These are phyloP conservation scores for Anneissia japonica DNA, from an alignment of 35 echinoderm and acorn worm species.

Conservation along the genomic window DNA sequence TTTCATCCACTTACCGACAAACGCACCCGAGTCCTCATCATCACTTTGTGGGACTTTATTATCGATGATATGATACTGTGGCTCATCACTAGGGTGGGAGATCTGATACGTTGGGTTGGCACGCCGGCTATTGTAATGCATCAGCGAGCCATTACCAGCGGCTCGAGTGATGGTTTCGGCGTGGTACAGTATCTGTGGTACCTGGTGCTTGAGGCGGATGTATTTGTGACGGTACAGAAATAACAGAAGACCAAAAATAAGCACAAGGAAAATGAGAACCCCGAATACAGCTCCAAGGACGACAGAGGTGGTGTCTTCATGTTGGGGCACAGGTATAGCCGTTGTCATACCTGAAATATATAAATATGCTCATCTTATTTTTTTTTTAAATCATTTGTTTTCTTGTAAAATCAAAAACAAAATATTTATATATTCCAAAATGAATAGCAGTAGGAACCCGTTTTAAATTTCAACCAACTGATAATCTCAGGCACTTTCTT, in stretches of 20 bases:
- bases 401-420: not conserved
- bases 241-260: slow-evolving; percentile 62
- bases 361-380: not conserved
- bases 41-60: slow-evolving; percentile 77
- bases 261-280: slow-evolving; percentile 53
- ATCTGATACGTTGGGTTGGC: slow-evolving; percentile 96
- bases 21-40: slow-evolving; percentile 37
- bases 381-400: not conserved
- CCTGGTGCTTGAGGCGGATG: slow-evolving; percentile 75
- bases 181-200: slow-evolving; percentile 55
- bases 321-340: not conserved
- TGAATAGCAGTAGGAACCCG: not conserved
- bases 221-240: slow-evolving; percentile 89
- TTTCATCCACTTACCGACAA: not conserved
- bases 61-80: slow-evolving; percentile 93
- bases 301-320: slow-evolving; percentile 14
- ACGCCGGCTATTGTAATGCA: slow-evolving; percentile 42
- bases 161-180: slow-evolving; percentile 16
- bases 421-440: not conserved
- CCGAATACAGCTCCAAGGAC: slow-evolving; percentile 54
- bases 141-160: slow-evolving; percentile 2
- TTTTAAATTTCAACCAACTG: not conserved
- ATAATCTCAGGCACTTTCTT: too few species aligned
- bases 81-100: slow-evolving; percentile 74
- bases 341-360: not conserved